These are phyloP conservation scores for Nothoprocta perdicaria DNA, from an alignment of 2,113 vertebrate genomes.

Conservation along the genomic window DNA sequence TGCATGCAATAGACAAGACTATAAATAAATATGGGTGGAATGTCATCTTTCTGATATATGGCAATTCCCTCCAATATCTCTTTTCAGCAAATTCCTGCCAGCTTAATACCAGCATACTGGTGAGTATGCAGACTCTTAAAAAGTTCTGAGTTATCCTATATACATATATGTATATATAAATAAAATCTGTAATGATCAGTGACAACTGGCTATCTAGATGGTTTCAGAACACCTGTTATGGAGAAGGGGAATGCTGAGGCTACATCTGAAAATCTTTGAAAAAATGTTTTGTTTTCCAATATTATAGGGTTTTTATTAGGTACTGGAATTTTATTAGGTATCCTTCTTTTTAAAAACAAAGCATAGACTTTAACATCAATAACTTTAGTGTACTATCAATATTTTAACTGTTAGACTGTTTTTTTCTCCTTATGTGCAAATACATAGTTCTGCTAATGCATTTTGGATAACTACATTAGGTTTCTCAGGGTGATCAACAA, in stretches of 20 bases:
- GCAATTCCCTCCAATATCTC: background rate
- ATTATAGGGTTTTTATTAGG: background rate
- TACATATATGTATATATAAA: background rate
- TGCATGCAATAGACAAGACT: background rate
- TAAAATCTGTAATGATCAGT: background rate
- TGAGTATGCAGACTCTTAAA: background rate
- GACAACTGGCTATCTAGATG: background rate
- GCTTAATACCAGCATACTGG: background rate
- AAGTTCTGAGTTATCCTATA: background rate
- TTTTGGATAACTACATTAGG: background rate
- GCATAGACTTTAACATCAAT: background rate
- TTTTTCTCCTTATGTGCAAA: background rate
- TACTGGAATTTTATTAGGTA: background rate
- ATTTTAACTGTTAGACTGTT: background rate
- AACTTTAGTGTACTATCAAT: background rate
- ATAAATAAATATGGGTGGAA: background rate
- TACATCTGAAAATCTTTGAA: background rate
- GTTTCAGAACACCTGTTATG: background rate
- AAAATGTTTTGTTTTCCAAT: accelerated
- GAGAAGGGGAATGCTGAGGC: background rate
- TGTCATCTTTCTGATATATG: background rate
- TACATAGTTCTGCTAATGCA: background rate
- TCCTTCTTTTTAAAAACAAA: background rate
- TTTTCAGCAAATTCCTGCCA: background rate
- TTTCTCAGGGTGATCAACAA: background rate